phyloP scores from a whole-genome alignment of 2,797 vertebrate species.

The Neostethus bicornis region DNA sequence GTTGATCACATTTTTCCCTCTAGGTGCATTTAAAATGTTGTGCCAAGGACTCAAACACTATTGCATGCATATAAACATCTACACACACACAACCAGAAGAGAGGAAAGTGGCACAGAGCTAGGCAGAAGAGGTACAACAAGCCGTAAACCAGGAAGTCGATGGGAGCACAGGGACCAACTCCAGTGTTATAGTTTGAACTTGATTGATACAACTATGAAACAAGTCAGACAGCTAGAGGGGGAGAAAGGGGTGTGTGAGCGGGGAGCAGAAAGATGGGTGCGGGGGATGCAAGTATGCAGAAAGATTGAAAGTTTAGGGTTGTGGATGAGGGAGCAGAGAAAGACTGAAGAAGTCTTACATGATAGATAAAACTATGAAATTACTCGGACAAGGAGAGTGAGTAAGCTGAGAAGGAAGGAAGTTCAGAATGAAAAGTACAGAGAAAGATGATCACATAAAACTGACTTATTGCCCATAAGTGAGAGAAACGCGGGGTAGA shows the following conservation, averaged over 20 bases:
- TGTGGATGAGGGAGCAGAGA: conserved; percentile 12
- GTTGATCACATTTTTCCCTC: conserved; percentile 47
- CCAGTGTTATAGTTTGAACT: conserved; percentile 71
- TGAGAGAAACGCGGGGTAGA: conserved; percentile 9
- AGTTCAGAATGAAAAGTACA: conserved; percentile 8
- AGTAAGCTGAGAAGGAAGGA: conserved; percentile 4
- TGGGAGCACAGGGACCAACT: conserved; percentile 72
- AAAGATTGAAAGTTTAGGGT: conserved; percentile 23
- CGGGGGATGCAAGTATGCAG: conserved; percentile 32
- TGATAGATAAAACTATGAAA: conserved; percentile 52
- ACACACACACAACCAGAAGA: conserved; percentile 11
- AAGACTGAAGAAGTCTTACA: conserved; percentile 22
- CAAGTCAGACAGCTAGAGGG: conserved; percentile 59
- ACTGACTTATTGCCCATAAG: conserved; percentile 15
- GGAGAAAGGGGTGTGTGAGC: conserved; percentile 19
- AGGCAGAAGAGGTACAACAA: conserved; percentile 47
- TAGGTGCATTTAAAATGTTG: conserved; percentile 45
- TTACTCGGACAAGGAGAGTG: conserved; percentile 23
- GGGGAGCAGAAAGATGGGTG: conserved; percentile 32
- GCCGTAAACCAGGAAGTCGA: conserved; percentile 72
- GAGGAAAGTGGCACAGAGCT: background rate
- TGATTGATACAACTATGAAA: conserved; percentile 77
- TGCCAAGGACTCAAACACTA: conserved; percentile 31
- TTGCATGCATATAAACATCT: conserved; percentile 35
- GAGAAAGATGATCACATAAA: conserved; percentile 10